These are phyloP conservation scores for Drosophila paramelanica DNA, from an alignment of 2,888 invertebrate species.

Conservation along the genomic window DNA sequence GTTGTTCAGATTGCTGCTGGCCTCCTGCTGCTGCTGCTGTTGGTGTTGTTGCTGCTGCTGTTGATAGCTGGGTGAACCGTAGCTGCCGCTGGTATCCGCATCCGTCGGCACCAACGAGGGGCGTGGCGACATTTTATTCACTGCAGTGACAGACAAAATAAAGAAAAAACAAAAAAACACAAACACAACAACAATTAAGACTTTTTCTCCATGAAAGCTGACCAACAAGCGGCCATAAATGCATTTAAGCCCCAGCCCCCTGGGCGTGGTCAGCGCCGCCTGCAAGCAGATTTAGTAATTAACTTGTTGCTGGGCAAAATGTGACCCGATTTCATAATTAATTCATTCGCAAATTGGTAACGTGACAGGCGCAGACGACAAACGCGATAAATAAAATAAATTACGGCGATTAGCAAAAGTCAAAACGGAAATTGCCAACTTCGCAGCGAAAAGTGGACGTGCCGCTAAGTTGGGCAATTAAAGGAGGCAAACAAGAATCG, in stretches of 20 bases:
- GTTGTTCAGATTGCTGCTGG: slow-evolving; percentile 83
- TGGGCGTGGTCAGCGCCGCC: background rate
- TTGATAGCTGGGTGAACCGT: slow-evolving; percentile 74
- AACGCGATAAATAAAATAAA: slow-evolving; percentile 65
- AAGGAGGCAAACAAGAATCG: background rate
- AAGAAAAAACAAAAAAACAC: background rate
- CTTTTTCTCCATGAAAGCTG: slow-evolving; percentile 4
- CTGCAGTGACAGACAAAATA: slow-evolving; percentile 82
- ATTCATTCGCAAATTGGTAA: slow-evolving; percentile 61
- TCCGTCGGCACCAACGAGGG: slow-evolving; percentile 87
- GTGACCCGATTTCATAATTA: slow-evolving; percentile 63
- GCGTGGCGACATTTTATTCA: slow-evolving; percentile 90
- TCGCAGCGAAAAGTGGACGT: slow-evolving; percentile 37
- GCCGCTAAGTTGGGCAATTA: slow-evolving; percentile 47
- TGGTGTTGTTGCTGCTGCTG: slow-evolving; percentile 78
- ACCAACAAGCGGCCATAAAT: slow-evolving; percentile 34
- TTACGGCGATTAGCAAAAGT: slow-evolving; percentile 55
- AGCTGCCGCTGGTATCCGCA: slow-evolving; percentile 78
- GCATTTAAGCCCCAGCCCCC: slow-evolving; percentile 25
- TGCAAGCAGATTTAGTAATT: slow-evolving; percentile 43
- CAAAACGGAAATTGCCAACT: slow-evolving; percentile 52
- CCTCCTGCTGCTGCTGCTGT: slow-evolving; percentile 74
- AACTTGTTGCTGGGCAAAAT: slow-evolving; percentile 50
- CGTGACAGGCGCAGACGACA: slow-evolving; percentile 46
- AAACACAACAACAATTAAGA: background rate